Evolutionary conservation across 2,113 vertebrate species (phyloP).

Genomic region (Neotoma lepida): DNA sequence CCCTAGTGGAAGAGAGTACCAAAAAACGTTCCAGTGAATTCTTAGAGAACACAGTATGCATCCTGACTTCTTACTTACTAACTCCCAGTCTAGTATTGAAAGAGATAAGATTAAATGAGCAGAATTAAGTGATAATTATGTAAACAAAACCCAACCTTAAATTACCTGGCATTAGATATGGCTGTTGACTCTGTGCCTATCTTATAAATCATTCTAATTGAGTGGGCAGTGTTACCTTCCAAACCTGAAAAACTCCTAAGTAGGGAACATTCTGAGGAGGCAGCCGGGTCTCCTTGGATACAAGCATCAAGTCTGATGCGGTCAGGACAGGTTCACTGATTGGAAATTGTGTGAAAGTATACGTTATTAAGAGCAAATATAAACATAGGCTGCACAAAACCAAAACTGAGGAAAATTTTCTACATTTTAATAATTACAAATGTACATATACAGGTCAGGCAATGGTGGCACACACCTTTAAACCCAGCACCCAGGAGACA

Average conservation of each 20-base stretch:
- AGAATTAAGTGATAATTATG: conserved; percentile 75
- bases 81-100: conserved; percentile 66
- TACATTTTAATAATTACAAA: conserved; percentile 16
- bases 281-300: conserved; percentile 54
- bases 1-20: background rate
- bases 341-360: conserved; percentile 53
- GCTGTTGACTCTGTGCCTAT: conserved; percentile 66
- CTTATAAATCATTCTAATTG: conserved; percentile 72
- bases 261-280: conserved; percentile 62
- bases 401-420: conserved; percentile 1
- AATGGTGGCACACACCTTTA: too few relatives aligned
- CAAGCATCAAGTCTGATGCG: background rate
- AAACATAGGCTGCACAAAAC: conserved; percentile 1
- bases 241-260: conserved; percentile 36
- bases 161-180: conserved; percentile 69
- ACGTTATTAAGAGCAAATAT: background rate
- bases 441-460: background rate
- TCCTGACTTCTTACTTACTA: conserved; percentile 39
- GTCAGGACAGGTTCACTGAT: conserved; percentile 6
- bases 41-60: conserved; percentile 46
- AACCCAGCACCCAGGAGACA: background rate
- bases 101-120: conserved; percentile 76
- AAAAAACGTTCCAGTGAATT: conserved; percentile 35
- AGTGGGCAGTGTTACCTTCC: conserved; percentile 57
- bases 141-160: conserved; percentile 73